Evolutionary conservation across 2,888 invertebrate species (phyloP).

Genomic region (Calliopum simillimum): DNA sequence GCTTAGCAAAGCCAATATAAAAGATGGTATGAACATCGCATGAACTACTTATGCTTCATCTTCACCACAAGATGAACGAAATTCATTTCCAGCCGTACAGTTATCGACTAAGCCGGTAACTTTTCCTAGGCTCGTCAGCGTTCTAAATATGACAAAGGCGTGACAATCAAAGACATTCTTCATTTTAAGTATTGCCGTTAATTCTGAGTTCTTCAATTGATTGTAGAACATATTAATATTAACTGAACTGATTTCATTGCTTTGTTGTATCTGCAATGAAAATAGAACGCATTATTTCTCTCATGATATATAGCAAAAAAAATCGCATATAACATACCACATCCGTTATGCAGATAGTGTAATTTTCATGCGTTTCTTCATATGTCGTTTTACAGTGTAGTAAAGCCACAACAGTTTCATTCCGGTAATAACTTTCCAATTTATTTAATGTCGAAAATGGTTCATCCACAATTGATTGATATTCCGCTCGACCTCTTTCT

Average conservation of each 20-base stretch:
- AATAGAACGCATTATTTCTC: no score
- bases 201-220: conserved; percentile 41
- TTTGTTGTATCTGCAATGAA: conserved; percentile 37
- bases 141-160: conserved; percentile 32
- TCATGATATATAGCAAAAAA: no score
- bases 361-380: conserved; percentile 35
- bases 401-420: conserved; percentile 36
- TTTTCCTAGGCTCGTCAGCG: conserved; percentile 40
- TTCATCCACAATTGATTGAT: conserved; percentile 26
- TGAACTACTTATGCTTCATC: conserved; percentile 15
- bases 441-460: conserved; percentile 40
- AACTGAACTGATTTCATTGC: conserved; percentile 30
- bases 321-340: conserved; percentile 37
- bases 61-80: conserved; percentile 38
- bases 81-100: conserved; percentile 43
- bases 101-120: conserved; percentile 41
- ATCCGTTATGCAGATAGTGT: conserved; percentile 37
- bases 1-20: no score
- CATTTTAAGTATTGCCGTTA: conserved; percentile 39
- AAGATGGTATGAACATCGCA: conserved; percentile 47
- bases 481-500: conserved; percentile 33
- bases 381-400: conserved; percentile 42
- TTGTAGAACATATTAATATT: conserved; percentile 40
- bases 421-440: conserved; percentile 40
- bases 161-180: conserved; percentile 45